A percentile compares a stretch with the other conserved stretches of the same genome.
Conservation (phyloP, 1,140 invertebrate species). For the Araneus ventricosus region DNA sequence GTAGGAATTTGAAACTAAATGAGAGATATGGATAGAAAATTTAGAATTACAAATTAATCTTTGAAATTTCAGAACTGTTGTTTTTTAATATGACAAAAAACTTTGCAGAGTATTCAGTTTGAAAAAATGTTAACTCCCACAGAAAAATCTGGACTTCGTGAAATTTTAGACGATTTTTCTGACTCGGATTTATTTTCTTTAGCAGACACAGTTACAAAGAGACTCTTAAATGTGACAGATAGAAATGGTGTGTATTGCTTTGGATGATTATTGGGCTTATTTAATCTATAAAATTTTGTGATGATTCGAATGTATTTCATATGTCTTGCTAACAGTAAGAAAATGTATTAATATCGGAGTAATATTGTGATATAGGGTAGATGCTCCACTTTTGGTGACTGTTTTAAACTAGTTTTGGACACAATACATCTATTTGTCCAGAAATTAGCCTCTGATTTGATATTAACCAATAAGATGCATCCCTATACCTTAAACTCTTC, state of each 20-base stretch:
- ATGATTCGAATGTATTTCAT: too few relatives aligned
- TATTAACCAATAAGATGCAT: too few relatives aligned
- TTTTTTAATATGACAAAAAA: background rate
- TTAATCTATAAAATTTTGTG: too few relatives aligned
- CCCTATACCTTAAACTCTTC: too few relatives aligned
- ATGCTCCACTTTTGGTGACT: too few relatives aligned
- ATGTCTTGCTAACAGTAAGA: too few relatives aligned
- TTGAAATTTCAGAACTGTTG: background rate
- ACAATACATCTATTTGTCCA: too few relatives aligned
- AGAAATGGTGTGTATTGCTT: background rate
- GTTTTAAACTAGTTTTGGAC: too few relatives aligned
- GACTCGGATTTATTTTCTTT: conserved; percentile 47
- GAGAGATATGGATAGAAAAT: background rate
- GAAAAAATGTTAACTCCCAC: conserved; percentile 24
- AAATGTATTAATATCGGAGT: too few relatives aligned
- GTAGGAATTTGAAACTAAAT: background rate
- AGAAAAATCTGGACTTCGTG: conserved; percentile 2
- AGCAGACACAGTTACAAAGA: conserved; percentile 29
- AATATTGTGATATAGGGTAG: too few relatives aligned
- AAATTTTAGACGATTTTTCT: conserved; percentile 3
- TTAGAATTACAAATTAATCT: background rate
- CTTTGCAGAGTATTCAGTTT: background rate
- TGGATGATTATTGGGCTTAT: too few relatives aligned
- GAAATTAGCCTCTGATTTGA: too few relatives aligned
- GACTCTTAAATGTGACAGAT: background rate